phyloP scores from a whole-genome alignment of 2,113 vertebrate species.

The Rattus rattus region DNA sequence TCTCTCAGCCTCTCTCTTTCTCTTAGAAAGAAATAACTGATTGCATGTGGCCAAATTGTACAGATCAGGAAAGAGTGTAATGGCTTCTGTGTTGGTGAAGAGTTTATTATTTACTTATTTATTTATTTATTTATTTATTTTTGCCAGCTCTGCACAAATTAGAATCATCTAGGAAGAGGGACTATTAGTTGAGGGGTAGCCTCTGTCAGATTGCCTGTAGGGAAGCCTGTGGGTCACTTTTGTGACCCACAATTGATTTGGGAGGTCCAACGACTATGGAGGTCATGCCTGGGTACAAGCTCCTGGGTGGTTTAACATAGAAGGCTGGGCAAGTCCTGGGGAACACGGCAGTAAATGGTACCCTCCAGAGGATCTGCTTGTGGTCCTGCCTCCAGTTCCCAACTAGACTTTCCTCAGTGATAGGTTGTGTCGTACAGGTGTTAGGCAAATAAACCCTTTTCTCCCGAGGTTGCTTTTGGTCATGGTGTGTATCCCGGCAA shows the following conservation, averaged over 20 bases:
- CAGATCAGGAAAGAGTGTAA: neutral
- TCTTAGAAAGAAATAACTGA: neutral
- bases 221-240: neutral
- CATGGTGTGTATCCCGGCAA: neutral
- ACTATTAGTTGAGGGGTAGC: neutral
- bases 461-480: neutral
- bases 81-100: neutral
- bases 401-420: neutral
- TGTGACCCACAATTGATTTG: neutral
- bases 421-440: neutral
- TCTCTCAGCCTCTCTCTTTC: neutral
- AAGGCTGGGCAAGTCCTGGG: neutral
- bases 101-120: too few species aligned
- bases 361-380: neutral
- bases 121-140: too few species aligned
- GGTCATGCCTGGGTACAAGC: neutral
- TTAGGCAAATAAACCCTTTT: neutral
- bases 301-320: neutral
- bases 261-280: neutral
- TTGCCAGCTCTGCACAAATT: neutral
- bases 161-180: neutral
- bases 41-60: neutral
- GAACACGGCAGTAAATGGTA: neutral
- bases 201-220: neutral
- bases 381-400: neutral